A percentile compares a stretch with the other conserved stretches of the same genome.
phyloP scores from a whole-genome alignment of 2,113 vertebrate genomes.

The Phylloscopus whistleri region DNA sequence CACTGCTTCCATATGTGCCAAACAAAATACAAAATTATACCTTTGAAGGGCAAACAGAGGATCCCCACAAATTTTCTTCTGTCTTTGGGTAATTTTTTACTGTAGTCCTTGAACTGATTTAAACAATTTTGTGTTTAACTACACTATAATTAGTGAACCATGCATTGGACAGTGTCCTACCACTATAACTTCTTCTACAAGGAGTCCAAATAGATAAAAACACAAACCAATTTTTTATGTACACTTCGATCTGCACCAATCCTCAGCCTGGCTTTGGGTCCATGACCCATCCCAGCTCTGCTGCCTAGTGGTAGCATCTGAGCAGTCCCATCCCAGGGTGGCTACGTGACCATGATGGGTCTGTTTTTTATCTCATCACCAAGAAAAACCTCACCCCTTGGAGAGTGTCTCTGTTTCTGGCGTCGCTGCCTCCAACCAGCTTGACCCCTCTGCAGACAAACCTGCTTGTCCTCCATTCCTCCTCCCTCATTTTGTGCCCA shows the following conservation, averaged over 20 bases:
- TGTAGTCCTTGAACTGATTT: background rate
- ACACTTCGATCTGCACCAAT: background rate
- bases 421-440: background rate
- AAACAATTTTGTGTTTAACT: background rate
- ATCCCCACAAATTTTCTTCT: background rate
- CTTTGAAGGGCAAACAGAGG: background rate
- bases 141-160: background rate
- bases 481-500: background rate
- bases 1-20: background rate
- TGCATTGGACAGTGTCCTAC: background rate
- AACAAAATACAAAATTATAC: background rate
- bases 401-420: background rate
- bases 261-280: background rate
- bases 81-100: background rate
- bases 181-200: background rate
- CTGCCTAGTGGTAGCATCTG: background rate
- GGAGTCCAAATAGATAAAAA: background rate
- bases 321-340: background rate
- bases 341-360: rapidly evolving
- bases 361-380: background rate
- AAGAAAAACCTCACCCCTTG: background rate
- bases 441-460: background rate
- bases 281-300: background rate
- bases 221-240: background rate
- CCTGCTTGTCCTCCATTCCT: background rate